Conservation (phyloP, 2,113 vertebrate genomes). For the Rhea pennata region DNA sequence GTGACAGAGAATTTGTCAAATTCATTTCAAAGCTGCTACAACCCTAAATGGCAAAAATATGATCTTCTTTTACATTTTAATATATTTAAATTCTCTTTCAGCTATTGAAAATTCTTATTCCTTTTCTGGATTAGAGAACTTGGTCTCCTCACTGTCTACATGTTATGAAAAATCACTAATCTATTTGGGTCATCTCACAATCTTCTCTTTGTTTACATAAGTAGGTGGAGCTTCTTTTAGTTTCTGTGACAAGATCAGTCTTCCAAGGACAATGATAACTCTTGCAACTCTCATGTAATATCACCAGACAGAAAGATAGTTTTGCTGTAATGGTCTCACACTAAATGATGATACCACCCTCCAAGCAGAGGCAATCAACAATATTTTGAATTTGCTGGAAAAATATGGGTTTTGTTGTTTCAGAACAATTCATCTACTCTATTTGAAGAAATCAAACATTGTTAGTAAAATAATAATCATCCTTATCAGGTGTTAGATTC, state of each 20-base stretch:
- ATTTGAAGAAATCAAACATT: not conserved
- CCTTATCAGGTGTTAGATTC: not conserved
- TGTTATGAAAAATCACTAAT: not conserved
- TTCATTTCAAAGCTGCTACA: not conserved
- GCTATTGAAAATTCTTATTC: not conserved
- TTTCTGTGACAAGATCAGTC: not conserved
- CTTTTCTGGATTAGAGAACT: not conserved
- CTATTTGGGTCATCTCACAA: not conserved
- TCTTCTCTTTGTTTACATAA: not conserved
- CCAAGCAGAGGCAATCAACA: not conserved
- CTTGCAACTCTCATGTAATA: not conserved
- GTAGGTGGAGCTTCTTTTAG: not conserved
- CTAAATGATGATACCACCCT: not conserved
- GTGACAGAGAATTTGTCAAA: not conserved
- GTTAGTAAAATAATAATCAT: not conserved
- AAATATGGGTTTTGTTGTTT: not conserved
- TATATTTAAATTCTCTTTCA: not conserved
- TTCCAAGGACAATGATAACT: not conserved
- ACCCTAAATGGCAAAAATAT: not conserved
- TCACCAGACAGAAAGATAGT: not conserved
- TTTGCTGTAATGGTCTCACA: not conserved
- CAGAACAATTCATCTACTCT: not conserved
- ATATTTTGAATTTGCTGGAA: not conserved
- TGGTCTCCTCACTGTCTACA: not conserved
- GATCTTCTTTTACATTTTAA: not conserved